Evolutionary conservation across 2,888 invertebrate genomes (phyloP).

Genomic region (Tetrapedia diversipes): DNA sequence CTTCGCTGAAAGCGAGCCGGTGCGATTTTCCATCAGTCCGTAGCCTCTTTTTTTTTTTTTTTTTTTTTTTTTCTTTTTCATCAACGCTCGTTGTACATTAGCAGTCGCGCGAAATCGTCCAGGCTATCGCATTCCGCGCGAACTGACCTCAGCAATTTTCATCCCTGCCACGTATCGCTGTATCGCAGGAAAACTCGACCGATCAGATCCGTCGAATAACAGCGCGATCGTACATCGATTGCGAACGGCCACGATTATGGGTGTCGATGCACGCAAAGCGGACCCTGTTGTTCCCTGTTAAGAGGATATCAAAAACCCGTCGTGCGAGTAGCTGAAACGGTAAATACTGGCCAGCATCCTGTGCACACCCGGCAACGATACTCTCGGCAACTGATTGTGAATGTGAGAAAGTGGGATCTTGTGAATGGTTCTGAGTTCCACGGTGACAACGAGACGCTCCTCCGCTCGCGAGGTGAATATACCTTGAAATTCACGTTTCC

Average conservation of each 20-base stretch:
- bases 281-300: neutral
- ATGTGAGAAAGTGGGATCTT: slow-evolving; percentile 25
- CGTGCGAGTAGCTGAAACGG: slow-evolving; percentile 22
- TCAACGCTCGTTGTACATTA: no score
- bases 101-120: slow-evolving; percentile 11
- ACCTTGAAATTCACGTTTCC: neutral
- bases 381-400: slow-evolving; percentile 2
- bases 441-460: slow-evolving; percentile 2
- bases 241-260: slow-evolving; percentile 1
- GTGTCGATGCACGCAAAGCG: neutral
- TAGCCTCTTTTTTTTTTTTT: no score
- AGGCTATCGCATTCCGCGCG: neutral
- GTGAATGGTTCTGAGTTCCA: slow-evolving; percentile 39
- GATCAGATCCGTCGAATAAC: neutral
- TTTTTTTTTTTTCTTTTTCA: no score
- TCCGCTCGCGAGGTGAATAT: slow-evolving; percentile 22
- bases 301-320: slow-evolving; percentile 9
- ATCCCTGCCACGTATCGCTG: neutral
- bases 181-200: neutral
- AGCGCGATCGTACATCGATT: neutral
- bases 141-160: slow-evolving; percentile 12
- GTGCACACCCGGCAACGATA: neutral
- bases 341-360: slow-evolving; percentile 29
- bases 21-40: slow-evolving; percentile 29
- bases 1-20: slow-evolving; percentile 11